Percentiles rank a stretch among this genome's conserved stretches.
Conservation (phyloP, 1,140 invertebrate genomes). For the Leptestheria dahalacensis region DNA sequence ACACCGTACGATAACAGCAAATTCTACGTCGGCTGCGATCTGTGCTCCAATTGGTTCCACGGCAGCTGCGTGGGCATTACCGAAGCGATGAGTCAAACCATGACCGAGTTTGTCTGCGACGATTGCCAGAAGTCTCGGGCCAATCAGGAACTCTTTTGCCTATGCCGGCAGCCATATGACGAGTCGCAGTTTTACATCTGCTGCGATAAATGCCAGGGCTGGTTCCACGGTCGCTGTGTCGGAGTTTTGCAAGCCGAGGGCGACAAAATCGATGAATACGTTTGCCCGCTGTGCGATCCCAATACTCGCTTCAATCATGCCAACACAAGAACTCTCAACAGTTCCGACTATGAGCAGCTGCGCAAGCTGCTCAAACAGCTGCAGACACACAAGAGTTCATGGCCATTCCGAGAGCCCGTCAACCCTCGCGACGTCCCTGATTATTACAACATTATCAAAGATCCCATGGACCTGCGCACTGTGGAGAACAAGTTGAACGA, state of each 20-base stretch:
- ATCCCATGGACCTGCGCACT: conserved; percentile 93
- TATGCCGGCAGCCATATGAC: conserved; percentile 91
- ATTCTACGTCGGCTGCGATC: conserved; percentile 94
- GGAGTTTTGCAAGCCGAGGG: conserved; percentile 88
- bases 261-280: conserved; percentile 86
- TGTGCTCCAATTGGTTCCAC: conserved; percentile 97
- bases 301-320: conserved; percentile 74
- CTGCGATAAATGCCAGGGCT: conserved; percentile 94
- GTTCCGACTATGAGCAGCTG: conserved; percentile 67
- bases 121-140: conserved; percentile 53
- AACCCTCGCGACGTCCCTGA: conserved; percentile 87
- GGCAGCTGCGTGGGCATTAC: conserved; percentile 90
- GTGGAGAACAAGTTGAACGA: conserved; percentile 77
- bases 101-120: conserved; percentile 76
- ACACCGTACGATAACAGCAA: conserved; percentile 89
- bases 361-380: conserved; percentile 77
- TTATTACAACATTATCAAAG: conserved; percentile 94
- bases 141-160: conserved; percentile 80
- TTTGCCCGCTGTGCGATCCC: conserved; percentile 86
- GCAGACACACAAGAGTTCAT: conserved; percentile 75
- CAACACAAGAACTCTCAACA: conserved; percentile 70
- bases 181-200: conserved; percentile 97
- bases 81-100: conserved; percentile 75
- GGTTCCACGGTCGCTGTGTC: conserved; percentile 96
- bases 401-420: conserved; percentile 94